Base-by-base conservation (phyloP, 2,888 invertebrate species). In the Nomada goodeniana region DNA sequence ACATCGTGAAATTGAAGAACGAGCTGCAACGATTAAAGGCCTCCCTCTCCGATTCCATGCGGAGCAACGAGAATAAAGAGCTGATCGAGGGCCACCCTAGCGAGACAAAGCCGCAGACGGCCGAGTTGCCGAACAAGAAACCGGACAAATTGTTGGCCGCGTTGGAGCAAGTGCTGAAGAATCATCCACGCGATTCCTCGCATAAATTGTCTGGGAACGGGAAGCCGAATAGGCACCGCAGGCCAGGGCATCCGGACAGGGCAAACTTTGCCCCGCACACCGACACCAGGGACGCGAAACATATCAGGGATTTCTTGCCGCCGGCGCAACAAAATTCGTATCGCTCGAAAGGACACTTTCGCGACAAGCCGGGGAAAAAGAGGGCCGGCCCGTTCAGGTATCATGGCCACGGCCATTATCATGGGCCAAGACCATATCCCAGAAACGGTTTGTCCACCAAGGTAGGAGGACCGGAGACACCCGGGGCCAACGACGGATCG, bases 51-150 rank as follows among this genome's bases (percentile, higher is more conserved):
- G 89, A 91, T 3, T 75, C 88, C 36, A 5, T 5, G 36, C 36
- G 36, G 36, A 36, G 0, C 89, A 89, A 18, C 55, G 59, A 2
- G 23, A 84, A 76, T 1, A 91, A 87, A 59, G 91, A 92, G 23
- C 63, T 86, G 11, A 64, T 92, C 5, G 93, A 93, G 59, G 92
- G 89, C 0, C 91, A 92, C 67, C 90, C 91, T 5, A 92, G 92
- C 18, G 93, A 93, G 72, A 91, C 89, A 5, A 92, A 91, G 15
- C 9, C 90, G 1, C 87, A 86, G 13, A 88, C 90, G 0, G 80
- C 90, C 0, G 89, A 92, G 15, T 77, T 90, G 0, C 71, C 72
- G 0, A 72, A 67, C 4, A 90, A 88, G n/a, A 89, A 88, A 47
- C 89, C 90, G 0, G 91, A 91, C 57, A 83, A 89, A 3, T 83